These are phyloP conservation scores for Helicoverpa armigera DNA, from an alignment of 1,140 invertebrate species.

Conservation along the genomic window DNA sequence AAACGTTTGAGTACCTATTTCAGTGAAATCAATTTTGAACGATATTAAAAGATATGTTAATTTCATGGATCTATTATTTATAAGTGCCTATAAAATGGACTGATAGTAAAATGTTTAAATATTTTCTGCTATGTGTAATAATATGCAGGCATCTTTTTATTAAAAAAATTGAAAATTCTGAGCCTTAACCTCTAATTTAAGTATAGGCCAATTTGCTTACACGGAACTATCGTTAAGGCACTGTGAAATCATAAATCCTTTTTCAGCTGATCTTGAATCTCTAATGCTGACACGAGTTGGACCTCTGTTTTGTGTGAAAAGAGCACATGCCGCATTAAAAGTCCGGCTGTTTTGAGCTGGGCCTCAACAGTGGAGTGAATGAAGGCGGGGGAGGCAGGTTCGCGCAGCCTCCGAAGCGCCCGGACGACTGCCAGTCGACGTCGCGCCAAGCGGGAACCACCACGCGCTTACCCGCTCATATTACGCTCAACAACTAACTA, in stretches of 20 bases:
- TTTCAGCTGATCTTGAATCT: slow-evolving; percentile 60
- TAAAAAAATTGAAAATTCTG: neutral
- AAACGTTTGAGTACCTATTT: neutral
- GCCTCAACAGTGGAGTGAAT: slow-evolving; percentile 74
- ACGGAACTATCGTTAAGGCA: neutral
- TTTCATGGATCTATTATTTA: neutral
- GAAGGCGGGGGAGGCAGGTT: slow-evolving; percentile 78
- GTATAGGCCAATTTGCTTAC: neutral
- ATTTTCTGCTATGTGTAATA: neutral
- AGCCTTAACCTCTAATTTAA: neutral
- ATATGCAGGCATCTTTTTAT: too few relatives aligned
- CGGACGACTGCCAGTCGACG: slow-evolving; percentile 74
- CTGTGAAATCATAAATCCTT: slow-evolving; percentile 54
- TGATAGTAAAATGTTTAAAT: too few relatives aligned
- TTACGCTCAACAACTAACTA: slow-evolving; percentile 63
- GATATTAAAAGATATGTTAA: neutral
- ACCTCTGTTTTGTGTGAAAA: slow-evolving; percentile 72
- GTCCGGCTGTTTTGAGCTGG: slow-evolving; percentile 80
- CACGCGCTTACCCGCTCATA: slow-evolving; percentile 66
- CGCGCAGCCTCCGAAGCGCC: slow-evolving; percentile 80
- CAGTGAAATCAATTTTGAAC: neutral
- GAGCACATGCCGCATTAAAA: slow-evolving; percentile 82
- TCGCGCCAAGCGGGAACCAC: slow-evolving; percentile 70
- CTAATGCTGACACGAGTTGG: slow-evolving; percentile 55
- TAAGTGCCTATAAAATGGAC: neutral